Evolutionary conservation across 2,888 invertebrate genomes (phyloP), one percentile per base, ranked within the genome.

Genomic region (Dryadula phaetusa): DNA sequence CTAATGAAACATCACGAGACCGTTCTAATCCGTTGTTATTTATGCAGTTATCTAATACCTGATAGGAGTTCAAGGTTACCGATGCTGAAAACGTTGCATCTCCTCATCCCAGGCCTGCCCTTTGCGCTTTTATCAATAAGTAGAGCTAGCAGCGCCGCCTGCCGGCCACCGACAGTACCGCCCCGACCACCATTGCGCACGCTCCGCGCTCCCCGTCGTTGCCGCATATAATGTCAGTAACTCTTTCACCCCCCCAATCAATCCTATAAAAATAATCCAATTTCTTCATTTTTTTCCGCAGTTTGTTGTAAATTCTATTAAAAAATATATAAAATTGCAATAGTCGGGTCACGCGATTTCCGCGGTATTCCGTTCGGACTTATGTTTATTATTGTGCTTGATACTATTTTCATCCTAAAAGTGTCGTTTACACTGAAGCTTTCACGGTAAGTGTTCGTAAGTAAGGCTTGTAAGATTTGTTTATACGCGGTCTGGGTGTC

Each of bases 61-160:
- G 86, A 88, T 86, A 85, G 76, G 85, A 81, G 91, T 90, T 91
- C 91, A 91, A 90, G 91, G 91, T 86, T 87, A 86, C 82, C 79
- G 77, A 78, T 72, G 80, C 82, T 80, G 82, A 83, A 84, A 85
- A 81, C 80, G 81, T 74, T 74, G 76, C 76, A 73, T 72, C 66
- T 69, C 71, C 66, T 56, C 68, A 65, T 71, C 62, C 69, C 72
- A 58, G 64, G 70, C 81, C 78, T 79, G 86, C 83, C 87, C 87
- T 85, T 84, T 85, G 84, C 90, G 87, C 86, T 87, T 90, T 88
- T 90, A 86, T 90, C 91, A 89, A 90, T 90, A 90, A 83, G 77
- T 72, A 71, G 74, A 74, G 76, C 76, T 68, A 70, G 72, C 80
- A 85, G 83, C 90, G 90, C 91, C 90, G 85, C 81, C 90, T 83